Conservation (phyloP, 2,797 vertebrate genomes). For the Sebastes hopkinsi region DNA sequence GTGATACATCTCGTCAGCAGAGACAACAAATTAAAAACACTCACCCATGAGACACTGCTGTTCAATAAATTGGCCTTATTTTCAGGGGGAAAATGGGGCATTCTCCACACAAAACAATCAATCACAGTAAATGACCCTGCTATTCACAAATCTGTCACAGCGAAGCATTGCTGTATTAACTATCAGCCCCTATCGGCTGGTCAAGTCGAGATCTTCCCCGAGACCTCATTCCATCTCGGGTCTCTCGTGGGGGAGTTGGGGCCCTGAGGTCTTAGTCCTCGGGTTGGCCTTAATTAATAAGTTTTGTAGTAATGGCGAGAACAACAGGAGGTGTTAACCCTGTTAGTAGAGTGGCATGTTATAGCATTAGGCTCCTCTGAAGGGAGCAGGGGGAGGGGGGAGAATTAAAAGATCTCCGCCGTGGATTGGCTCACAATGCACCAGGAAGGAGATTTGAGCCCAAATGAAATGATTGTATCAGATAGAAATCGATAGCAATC, state of each 20-base stretch:
- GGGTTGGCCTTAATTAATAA: constrained; percentile 79
- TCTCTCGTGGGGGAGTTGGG: constrained; percentile 56
- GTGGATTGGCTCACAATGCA: constrained; percentile 71
- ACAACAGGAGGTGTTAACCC: constrained; percentile 81
- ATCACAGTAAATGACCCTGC: constrained; percentile 72
- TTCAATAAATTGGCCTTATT: constrained; percentile 74
- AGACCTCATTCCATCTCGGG: constrained; percentile 68
- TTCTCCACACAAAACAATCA: constrained; percentile 68
- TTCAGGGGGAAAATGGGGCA: constrained; percentile 60
- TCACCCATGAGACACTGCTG: constrained; percentile 55
- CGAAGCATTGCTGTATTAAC: constrained; percentile 54
- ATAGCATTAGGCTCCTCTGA: constrained; percentile 53
- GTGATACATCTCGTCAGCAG: constrained; percentile 66
- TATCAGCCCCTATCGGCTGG: constrained; percentile 33
- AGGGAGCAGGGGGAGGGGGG: constrained; percentile 34
- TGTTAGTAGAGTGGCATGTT: constrained; percentile 70
- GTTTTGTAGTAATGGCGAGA: constrained; percentile 74
- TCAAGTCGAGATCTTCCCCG: constrained; percentile 56
- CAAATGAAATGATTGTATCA: constrained; percentile 88
- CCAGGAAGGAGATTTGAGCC: constrained; percentile 80
- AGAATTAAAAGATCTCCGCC: constrained; percentile 81
- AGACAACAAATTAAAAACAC: constrained; percentile 74
- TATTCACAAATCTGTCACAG: constrained; percentile 65
- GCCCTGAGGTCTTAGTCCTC: constrained; percentile 51
- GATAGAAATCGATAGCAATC: constrained; percentile 86